A percentile compares a stretch with the other conserved stretches of the same genome.
Evolutionary conservation across 2,113 vertebrate genomes (phyloP).

Genomic region (Hydropotes inermis): DNA sequence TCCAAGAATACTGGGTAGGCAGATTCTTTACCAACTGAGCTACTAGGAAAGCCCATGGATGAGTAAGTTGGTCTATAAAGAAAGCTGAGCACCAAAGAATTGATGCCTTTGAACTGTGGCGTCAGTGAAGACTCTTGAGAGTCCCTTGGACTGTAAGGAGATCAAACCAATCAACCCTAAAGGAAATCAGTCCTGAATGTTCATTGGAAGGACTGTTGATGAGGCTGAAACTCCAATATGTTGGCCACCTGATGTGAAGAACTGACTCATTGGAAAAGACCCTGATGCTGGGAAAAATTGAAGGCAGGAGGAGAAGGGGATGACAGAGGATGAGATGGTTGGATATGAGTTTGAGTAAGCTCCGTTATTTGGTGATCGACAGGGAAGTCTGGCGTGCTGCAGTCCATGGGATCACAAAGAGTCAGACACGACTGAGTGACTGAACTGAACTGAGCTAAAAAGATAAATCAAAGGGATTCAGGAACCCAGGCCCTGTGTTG

Average conservation of each 20-base stretch:
- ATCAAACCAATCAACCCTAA: no score
- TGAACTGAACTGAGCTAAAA: neutral
- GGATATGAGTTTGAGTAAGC: neutral
- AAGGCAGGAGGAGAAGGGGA: neutral
- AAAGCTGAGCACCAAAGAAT: neutral
- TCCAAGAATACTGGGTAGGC: neutral
- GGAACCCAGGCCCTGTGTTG: neutral
- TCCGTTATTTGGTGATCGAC: neutral
- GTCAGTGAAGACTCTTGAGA: neutral
- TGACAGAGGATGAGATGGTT: neutral
- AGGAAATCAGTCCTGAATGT: neutral
- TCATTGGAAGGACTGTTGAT: neutral
- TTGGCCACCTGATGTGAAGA: neutral
- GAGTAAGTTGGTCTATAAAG: neutral
- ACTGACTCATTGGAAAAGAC: neutral
- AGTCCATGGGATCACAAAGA: neutral
- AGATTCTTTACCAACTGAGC: neutral
- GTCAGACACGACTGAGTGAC: neutral
- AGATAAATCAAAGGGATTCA: neutral
- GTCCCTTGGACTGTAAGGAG: no score
- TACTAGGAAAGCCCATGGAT: neutral
- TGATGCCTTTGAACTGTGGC: neutral
- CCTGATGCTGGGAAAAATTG: neutral
- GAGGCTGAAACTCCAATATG: neutral
- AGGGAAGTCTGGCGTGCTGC: neutral